Percentiles rank a stretch among this genome's conserved stretches.
phyloP scores from a whole-genome alignment of 2,888 invertebrate genomes.

The Chirona hameri region DNA sequence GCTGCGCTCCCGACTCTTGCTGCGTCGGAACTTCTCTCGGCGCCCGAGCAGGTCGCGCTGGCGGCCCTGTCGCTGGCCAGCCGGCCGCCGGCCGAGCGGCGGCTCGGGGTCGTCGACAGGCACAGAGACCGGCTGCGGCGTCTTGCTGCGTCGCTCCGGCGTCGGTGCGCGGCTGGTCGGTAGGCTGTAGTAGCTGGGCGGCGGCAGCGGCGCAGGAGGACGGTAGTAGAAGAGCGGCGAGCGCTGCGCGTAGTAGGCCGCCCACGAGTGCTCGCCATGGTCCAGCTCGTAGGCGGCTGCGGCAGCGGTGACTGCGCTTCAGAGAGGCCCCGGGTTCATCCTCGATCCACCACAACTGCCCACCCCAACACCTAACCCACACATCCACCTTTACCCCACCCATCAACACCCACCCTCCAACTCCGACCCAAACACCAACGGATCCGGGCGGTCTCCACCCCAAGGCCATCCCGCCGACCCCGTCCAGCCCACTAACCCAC shows the following conservation, averaged over 20 bases:
- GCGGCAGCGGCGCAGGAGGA: slow-evolving; percentile 13
- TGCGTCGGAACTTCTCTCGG: slow-evolving; percentile 23
- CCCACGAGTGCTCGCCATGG: background rate
- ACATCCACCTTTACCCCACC: background rate
- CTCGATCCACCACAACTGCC: background rate
- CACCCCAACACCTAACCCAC: background rate
- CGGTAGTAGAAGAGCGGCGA: slow-evolving; percentile 23
- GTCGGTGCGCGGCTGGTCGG: slow-evolving; percentile 1
- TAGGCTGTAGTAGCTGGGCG: slow-evolving; percentile 24
- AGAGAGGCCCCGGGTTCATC: background rate
- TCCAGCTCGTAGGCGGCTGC: background rate
- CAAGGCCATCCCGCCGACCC: background rate
- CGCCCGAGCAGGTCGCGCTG: slow-evolving; percentile 23
- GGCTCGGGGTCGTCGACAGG: background rate
- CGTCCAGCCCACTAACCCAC: background rate
- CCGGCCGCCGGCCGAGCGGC: background rate
- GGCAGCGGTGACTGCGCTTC: background rate
- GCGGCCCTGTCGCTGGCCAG: slow-evolving; percentile 3
- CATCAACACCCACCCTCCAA: background rate
- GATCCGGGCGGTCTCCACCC: background rate
- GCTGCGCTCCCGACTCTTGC: slow-evolving; percentile 12
- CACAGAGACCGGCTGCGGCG: background rate
- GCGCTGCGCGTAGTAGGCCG: slow-evolving; percentile 12
- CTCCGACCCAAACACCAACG: background rate
- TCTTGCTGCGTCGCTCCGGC: slow-evolving; percentile 9